Conservation (phyloP, 2,797 vertebrate species). For the Sebastes itinus region DNA sequence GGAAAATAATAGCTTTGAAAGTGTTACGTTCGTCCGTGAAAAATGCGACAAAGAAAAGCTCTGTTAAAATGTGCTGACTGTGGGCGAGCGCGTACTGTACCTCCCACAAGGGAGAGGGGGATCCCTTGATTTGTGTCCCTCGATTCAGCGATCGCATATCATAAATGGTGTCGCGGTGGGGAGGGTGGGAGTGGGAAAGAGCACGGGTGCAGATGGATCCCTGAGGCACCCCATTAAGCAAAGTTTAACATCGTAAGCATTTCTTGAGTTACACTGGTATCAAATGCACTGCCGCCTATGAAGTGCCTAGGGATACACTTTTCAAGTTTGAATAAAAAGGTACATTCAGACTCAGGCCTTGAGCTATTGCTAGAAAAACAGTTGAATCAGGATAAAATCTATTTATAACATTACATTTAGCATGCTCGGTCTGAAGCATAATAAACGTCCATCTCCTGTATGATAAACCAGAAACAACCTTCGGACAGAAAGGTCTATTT, state of each 20-base stretch:
- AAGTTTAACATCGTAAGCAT: slow-evolving; percentile 66
- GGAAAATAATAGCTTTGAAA: slow-evolving; percentile 70
- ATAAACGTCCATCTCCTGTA: slow-evolving; percentile 39
- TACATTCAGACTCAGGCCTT: slow-evolving; percentile 32
- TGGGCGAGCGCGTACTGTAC: slow-evolving; percentile 1
- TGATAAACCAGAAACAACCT: slow-evolving; percentile 31
- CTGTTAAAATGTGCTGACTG: slow-evolving; percentile 48
- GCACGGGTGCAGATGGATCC: slow-evolving; percentile 60
- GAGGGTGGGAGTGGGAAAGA: background rate
- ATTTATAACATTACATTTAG: slow-evolving; percentile 38
- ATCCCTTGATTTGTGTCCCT: slow-evolving; percentile 69
- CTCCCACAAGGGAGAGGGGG: slow-evolving; percentile 44
- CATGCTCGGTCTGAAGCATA: slow-evolving; percentile 7
- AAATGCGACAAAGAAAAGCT: slow-evolving; percentile 37
- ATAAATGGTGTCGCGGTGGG: slow-evolving; percentile 30
- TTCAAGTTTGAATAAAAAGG: slow-evolving; percentile 45
- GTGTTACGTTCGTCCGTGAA: slow-evolving; percentile 46
- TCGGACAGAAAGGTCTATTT: slow-evolving; percentile 24
- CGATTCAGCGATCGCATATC: slow-evolving; percentile 64
- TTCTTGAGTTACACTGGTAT: slow-evolving; percentile 69
- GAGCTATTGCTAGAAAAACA: slow-evolving; percentile 18
- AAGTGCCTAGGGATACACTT: slow-evolving; percentile 49
- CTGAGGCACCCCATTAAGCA: slow-evolving; percentile 74
- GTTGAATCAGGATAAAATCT: slow-evolving; percentile 36
- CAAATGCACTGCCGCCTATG: slow-evolving; percentile 47